Base-by-base conservation (phyloP, 2,888 invertebrate species). In the Oasisia sp. region DNA sequence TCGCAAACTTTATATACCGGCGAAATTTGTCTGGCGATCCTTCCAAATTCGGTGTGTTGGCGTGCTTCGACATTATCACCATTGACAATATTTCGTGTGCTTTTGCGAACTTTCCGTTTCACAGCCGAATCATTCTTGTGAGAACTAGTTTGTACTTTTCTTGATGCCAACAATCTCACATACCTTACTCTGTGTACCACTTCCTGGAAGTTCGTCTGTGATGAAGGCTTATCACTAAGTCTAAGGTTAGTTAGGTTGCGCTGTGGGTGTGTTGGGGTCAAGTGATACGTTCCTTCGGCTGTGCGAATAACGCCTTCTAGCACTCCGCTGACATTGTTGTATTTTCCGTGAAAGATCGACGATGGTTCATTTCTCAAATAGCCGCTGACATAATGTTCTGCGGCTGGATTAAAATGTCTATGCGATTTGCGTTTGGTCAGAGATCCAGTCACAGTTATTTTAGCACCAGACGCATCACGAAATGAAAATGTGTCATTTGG, bases 401-500 rank as follows among this genome's bases (percentile, higher is more conserved):
- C 7, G 27, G 7, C 27, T 2, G 27, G 74, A 74, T 74, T 74
- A 74, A 74, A 74, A 27, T 19, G n/a, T 74, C 27, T 19, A 7
- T 74, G 74, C 74, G 74, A 27, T 27, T 74, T 74, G 7, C 27
- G 14, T 74, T 19, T 19, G 74, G 74, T 19, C n/a, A n/a, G 74
- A 7, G 74, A n/a, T 74, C 27, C 74, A 74, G 7, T 74, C 74
- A 74, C 27, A 74, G 74, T 74, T 74, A 74, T 27, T 74, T 19
- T 74, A n/a, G 7, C 2, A 74, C 19, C 74, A 27, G 74, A 14
- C 27, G 74, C 19, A 27, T 74, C 19, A 74, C 74, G 74, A 74
- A 74, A 74, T 74, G 74, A 74, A 74, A 74, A 74, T 74, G 74
- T 74, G 27, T 74, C 27, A 74, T 74, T n/a, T 74, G 74, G 74